A percentile compares a stretch with the other conserved stretches of the same genome.
phyloP scores from a whole-genome alignment of 2,888 invertebrate genomes.

The Heptascelio sp. region DNA sequence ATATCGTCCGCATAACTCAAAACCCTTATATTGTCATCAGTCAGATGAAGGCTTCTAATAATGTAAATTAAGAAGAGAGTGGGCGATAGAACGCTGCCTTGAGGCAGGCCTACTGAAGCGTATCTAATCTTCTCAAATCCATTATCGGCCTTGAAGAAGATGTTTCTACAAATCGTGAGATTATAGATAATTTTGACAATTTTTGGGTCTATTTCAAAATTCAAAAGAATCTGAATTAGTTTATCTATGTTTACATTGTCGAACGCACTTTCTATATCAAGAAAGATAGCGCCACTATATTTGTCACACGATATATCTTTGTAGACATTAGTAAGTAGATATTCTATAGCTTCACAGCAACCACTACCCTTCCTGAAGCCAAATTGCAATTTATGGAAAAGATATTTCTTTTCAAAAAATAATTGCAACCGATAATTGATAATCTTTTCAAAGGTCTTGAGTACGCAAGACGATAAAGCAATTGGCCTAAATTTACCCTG shows the following conservation, averaged over 20 bases:
- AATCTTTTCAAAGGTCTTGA: not conserved
- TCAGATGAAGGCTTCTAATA: not conserved
- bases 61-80: not conserved
- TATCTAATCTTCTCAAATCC: not conserved
- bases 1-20: not conserved
- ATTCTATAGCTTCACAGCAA: not conserved
- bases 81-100: not conserved
- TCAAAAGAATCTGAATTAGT: not conserved
- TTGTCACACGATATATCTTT: not conserved
- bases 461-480: not conserved
- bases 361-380: not conserved
- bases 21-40: not conserved
- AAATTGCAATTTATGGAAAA: not conserved
- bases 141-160: not conserved
- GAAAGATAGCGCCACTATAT: not conserved
- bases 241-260: not conserved
- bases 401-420: not conserved
- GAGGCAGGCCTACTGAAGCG: not conserved
- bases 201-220: not conserved
- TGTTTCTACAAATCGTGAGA: not conserved
- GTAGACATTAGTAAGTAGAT: not conserved
- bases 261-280: not conserved
- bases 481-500: not conserved
- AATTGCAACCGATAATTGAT: too few species aligned
- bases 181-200: not conserved